Conservation (phyloP, 2,797 vertebrate species). For the Odontamblyopus lacepedii region DNA sequence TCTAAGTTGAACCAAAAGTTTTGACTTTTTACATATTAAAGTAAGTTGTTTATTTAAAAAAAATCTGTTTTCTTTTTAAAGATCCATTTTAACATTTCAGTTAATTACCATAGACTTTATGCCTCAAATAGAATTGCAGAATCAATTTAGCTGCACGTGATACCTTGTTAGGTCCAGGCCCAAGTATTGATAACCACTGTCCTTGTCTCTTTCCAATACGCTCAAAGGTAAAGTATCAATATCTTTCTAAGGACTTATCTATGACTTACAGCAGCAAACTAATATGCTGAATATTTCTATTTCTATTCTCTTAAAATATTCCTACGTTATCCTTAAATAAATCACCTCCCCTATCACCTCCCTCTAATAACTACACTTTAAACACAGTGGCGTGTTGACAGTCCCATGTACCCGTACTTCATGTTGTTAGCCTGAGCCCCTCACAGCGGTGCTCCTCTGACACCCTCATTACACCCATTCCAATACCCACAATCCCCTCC, state of each 20-base stretch:
- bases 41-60: not conserved
- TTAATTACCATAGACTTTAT: not conserved
- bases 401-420: slow-evolving; percentile 12
- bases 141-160: not conserved
- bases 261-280: not conserved
- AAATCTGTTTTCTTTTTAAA: not conserved
- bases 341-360: not conserved
- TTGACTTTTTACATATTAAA: not conserved
- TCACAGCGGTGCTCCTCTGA: slow-evolving; percentile 39
- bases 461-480: slow-evolving; percentile 65
- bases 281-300: not conserved
- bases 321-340: not conserved
- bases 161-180: not conserved
- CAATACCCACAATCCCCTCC: slow-evolving; percentile 48
- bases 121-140: not conserved
- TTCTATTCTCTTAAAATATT: not conserved
- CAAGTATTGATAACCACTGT: slow-evolving; percentile 1
- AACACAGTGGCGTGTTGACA: slow-evolving; percentile 17
- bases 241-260: not conserved
- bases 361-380: slow-evolving; percentile 15
- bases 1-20: too few relatives aligned
- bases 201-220: not conserved
- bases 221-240: not conserved
- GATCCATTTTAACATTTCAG: not conserved
- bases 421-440: slow-evolving; percentile 33